Evolutionary conservation across 2,797 vertebrate genomes (phyloP), one percentile per base, ranked within the genome.

Genomic region (Phyllotis vaccarum): DNA sequence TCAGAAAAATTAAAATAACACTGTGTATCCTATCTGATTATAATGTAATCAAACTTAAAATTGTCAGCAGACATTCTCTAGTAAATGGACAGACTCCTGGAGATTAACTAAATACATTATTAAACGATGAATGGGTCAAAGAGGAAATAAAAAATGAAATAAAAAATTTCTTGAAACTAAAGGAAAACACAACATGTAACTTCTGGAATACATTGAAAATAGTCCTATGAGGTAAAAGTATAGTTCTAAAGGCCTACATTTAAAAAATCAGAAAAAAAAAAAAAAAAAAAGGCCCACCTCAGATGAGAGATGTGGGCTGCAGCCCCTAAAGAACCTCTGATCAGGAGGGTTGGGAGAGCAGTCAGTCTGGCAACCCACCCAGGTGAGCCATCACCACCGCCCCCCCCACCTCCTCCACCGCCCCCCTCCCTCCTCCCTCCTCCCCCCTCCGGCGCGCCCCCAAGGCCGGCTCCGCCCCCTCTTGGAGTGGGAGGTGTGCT

Each of bases 401-500:
- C 74, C n/a, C 72, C 37, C 43, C 81, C 79, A 60, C 27, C 58
- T 21, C 81, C 10, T 22, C 81, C 40, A 60, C 81, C 40, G 40
- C 58, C 80, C 37, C 58, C 79, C 80, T 62, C 58, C 80, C 37
- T 82, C 27, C 58, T 43, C 14, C 58, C 19, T 75, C 72, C n/a
- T 58, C 80, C 80, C 74, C 80, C 80, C 80, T 83, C 80, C 40
- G 2, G 95, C 79, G 96, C 95, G 93, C 85, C 75, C 34, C 88
- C 80, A 56, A 43, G 27, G 58, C 89, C 74, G 68, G 89, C 96
- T 86, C 95, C 95, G 85, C 94, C 95, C 93, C 93, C 92, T 94
- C 70, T 93, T 34, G 79, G 90, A 1, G 29, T 68, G n/a, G 91
- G 89, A 24, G 89, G 96, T 95, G 95, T 97, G 97, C 89, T 52